Base-by-base conservation (phyloP, 2,797 vertebrate species). In the Artibeus jamaicensis region DNA sequence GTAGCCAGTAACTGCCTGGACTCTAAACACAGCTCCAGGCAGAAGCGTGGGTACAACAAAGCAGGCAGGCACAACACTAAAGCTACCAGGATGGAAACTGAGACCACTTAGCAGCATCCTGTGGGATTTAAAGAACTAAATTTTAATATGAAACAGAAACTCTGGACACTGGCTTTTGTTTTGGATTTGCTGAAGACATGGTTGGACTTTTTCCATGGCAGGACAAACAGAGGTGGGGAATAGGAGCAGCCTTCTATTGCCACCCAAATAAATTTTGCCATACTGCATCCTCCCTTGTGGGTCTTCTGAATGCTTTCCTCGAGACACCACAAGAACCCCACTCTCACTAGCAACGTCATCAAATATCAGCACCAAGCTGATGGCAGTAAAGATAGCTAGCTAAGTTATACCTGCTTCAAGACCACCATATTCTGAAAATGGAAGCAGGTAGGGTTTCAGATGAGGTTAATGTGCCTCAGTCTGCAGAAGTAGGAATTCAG, bases 401-500 rank as follows among this genome's bases (percentile, higher is more conserved):
- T 16, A 86, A 53, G 18, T 88, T 79, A 14, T 2, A 18, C 10
- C 57, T 76, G 10, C 34, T 81, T 89, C 11, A 24, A 67, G 48
- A 39, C 21, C 46, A 48, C 34, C 29, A 29, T 44, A 29, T 57
- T 70, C 44, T 93, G 14, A 42, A 95, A 95, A 44, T 26, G 15
- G 42, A 94, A 76, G 9, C n/a, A 92, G 34, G n/a, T 8, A 57
- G 55, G 29, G 3, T 24, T 91, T 59, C 34, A 4, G 21, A 4
- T 9, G 22, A 70, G 32, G 79, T 19, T 46, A 9, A 9, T 32
- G 24, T 39, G 6, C 21, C 11, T n/a, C n/a, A 16, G 32, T 5
- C 24, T 44, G n/a, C 19, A 93, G 48, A 92, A 53, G 11, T 15
- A 93, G 55, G 55, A 86, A 94, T 84, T 93, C n/a, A 86, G 77